Evolutionary conservation across 2,888 invertebrate species (phyloP).

Genomic region (Cephonodes hylas): DNA sequence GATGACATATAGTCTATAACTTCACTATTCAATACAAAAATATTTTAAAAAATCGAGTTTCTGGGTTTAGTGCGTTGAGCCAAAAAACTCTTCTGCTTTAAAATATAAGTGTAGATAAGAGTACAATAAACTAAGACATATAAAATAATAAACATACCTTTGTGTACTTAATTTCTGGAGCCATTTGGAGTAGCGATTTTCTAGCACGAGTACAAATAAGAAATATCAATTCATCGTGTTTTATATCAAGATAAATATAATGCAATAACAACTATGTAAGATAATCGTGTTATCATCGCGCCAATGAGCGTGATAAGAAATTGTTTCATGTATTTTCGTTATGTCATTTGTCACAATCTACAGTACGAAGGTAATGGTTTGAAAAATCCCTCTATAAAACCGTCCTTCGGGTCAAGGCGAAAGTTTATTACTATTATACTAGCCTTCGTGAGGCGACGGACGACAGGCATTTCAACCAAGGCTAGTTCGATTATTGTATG

Average conservation of each 20-base stretch:
- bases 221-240: neutral
- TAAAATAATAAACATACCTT: neutral
- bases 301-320: neutral
- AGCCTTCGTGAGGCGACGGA: neutral
- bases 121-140: no score
- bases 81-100: no score
- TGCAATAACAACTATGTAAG: neutral
- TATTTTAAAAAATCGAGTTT: no score
- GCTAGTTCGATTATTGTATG: neutral
- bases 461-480: neutral
- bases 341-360: neutral
- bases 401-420: neutral
- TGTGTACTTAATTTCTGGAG: neutral
- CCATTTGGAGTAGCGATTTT: neutral
- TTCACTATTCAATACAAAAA: no score
- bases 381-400: neutral
- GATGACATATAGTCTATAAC: no score
- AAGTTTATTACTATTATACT: neutral
- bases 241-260: neutral
- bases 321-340: neutral
- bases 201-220: no score
- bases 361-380: neutral
- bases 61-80: no score
- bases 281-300: neutral
- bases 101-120: no score